Conservation (phyloP, 2,797 vertebrate species). For the Anableps anableps region DNA sequence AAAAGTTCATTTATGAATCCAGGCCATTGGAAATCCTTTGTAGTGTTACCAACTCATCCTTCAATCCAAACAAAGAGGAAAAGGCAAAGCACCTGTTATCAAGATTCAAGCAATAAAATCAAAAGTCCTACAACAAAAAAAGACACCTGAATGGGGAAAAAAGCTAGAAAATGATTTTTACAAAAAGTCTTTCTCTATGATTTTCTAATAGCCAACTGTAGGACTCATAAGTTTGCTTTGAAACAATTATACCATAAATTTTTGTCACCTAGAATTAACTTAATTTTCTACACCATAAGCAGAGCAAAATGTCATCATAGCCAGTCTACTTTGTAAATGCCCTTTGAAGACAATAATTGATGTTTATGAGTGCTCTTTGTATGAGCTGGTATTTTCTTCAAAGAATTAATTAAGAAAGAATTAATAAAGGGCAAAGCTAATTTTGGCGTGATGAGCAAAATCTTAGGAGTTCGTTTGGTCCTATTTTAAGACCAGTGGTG, state of each 20-base stretch:
- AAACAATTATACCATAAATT: neutral
- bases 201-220: too few relatives aligned
- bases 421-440: too few relatives aligned
- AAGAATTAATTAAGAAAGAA: too few relatives aligned
- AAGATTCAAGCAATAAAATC: neutral
- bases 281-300: neutral
- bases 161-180: too few relatives aligned
- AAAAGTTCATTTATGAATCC: neutral
- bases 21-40: neutral
- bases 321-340: neutral
- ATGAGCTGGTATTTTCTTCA: neutral
- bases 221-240: too few relatives aligned
- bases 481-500: too few relatives aligned
- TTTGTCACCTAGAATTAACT: neutral
- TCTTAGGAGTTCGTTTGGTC: too few relatives aligned
- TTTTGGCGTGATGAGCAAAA: too few relatives aligned
- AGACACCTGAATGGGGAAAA: neutral
- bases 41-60: neutral
- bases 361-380: neutral
- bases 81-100: neutral
- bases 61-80: neutral
- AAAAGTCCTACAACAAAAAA: neutral
- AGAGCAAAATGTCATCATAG: neutral
- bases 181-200: too few relatives aligned
- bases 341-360: neutral